A percentile compares a stretch with the other conserved stretches of the same genome.
phyloP scores from a whole-genome alignment of 2,797 vertebrate genomes.

The Cyclura pinguis region DNA sequence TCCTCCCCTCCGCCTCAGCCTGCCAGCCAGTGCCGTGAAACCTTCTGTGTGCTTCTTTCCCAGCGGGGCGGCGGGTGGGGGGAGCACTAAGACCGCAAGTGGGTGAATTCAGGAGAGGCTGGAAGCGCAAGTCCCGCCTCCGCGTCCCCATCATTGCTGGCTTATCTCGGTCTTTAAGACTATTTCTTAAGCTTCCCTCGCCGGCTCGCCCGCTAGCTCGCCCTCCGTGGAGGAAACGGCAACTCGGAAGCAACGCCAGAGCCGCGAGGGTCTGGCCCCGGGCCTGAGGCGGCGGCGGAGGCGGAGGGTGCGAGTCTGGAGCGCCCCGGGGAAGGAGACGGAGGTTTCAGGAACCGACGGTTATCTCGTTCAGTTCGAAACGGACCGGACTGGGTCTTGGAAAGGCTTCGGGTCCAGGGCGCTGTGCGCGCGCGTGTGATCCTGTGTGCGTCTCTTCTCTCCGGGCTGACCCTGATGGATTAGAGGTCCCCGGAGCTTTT shows the following conservation, averaged over 20 bases:
- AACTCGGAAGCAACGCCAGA: background rate
- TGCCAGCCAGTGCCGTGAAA: slow-evolving; percentile 23
- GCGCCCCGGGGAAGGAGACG: background rate
- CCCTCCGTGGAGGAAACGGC: slow-evolving; percentile 31
- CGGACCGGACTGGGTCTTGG: background rate
- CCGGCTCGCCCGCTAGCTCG: slow-evolving; percentile 29
- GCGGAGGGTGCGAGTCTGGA: too few relatives aligned
- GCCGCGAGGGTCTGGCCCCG: slow-evolving; percentile 17
- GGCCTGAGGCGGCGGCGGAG: background rate
- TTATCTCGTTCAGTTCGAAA: background rate
- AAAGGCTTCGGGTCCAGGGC: slow-evolving; percentile 27
- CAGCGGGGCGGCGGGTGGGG: background rate
- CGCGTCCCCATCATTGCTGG: slow-evolving; percentile 45
- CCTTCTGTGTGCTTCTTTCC: background rate
- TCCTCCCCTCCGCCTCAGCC: background rate
- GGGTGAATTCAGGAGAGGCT: slow-evolving; percentile 46
- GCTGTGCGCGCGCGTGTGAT: slow-evolving; percentile 13
- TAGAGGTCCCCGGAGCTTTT: slow-evolving; percentile 65
- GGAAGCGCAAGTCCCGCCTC: slow-evolving; percentile 55
- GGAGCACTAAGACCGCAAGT: slow-evolving; percentile 41
- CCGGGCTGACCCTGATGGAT: slow-evolving; percentile 63
- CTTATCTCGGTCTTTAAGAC: slow-evolving; percentile 63
- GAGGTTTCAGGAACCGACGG: background rate
- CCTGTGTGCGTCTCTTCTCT: slow-evolving; percentile 51
- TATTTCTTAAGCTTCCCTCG: slow-evolving; percentile 53